Evolutionary conservation across 2,797 vertebrate species (phyloP).

Genomic region (Carcharodon carcharias): DNA sequence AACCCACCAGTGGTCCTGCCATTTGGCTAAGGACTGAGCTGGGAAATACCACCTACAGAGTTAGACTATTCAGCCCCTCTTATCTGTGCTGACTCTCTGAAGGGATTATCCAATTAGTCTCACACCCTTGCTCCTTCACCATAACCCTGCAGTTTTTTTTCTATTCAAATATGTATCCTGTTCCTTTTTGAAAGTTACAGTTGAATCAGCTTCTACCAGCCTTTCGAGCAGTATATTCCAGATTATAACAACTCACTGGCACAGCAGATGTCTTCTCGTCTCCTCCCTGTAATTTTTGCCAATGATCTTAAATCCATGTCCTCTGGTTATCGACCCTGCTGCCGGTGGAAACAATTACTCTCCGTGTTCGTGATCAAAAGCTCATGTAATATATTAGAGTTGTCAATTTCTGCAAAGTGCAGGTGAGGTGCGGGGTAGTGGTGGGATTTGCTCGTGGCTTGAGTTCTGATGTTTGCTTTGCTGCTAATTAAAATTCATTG

Average conservation of each 20-base stretch:
- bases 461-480: not conserved
- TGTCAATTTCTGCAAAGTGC: not conserved
- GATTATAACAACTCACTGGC: not conserved
- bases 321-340: not conserved
- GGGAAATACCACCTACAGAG: not conserved
- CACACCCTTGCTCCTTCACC: not conserved
- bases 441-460: not conserved
- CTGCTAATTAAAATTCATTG: conserved; percentile 2
- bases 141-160: not conserved
- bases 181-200: not conserved
- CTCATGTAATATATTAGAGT: not conserved
- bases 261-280: not conserved
- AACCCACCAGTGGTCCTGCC: too few relatives aligned
- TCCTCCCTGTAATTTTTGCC: not conserved
- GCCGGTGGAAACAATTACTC: not conserved
- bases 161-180: not conserved
- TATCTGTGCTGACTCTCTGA: not conserved
- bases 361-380: not conserved
- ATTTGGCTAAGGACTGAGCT: too few relatives aligned
- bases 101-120: not conserved
- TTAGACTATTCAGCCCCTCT: not conserved
- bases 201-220: not conserved
- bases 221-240: not conserved
- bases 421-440: not conserved
- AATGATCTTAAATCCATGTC: not conserved